phyloP scores from a whole-genome alignment of 2,888 invertebrate species.

The Entomobrya proxima region DNA sequence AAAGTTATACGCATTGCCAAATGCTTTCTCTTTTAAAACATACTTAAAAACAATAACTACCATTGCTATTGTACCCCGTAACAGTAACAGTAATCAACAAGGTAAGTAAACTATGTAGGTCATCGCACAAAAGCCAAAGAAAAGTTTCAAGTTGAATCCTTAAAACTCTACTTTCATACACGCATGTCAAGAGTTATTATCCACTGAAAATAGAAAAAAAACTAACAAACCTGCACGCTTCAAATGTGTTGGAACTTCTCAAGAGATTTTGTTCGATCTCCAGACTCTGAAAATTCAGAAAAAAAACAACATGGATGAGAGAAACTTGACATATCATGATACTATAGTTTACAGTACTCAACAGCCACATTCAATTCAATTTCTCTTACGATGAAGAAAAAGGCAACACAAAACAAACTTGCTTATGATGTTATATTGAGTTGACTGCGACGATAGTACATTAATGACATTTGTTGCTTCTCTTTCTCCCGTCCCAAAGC shows the following conservation, averaged over 20 bases:
- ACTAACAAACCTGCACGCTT: slow-evolving; percentile 84
- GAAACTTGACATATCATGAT: too few relatives aligned
- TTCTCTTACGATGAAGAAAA: not conserved
- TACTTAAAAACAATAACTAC: not conserved
- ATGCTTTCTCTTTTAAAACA: too few relatives aligned
- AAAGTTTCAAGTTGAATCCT: not conserved
- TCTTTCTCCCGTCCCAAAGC: too few relatives aligned
- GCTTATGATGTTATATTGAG: not conserved
- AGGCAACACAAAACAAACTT: not conserved
- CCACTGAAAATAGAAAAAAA: not conserved
- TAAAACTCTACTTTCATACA: not conserved
- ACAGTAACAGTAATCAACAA: not conserved
- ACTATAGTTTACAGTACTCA: too few relatives aligned
- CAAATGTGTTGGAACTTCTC: slow-evolving; percentile 87
- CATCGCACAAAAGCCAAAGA: not conserved
- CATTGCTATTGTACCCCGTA: not conserved
- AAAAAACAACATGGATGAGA: slow-evolving; percentile 57
- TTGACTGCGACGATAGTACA: not conserved
- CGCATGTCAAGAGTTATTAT: not conserved
- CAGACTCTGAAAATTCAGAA: slow-evolving; percentile 85
- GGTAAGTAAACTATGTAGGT: not conserved
- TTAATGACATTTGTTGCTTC: slow-evolving; percentile 41
- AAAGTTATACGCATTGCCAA: too few relatives aligned
- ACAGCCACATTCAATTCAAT: slow-evolving; percentile 15
- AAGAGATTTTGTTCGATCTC: slow-evolving; percentile 96